Evolutionary conservation across 2,888 invertebrate genomes (phyloP), one percentile per base, ranked within the genome.

Genomic region (Theretra japonica): DNA sequence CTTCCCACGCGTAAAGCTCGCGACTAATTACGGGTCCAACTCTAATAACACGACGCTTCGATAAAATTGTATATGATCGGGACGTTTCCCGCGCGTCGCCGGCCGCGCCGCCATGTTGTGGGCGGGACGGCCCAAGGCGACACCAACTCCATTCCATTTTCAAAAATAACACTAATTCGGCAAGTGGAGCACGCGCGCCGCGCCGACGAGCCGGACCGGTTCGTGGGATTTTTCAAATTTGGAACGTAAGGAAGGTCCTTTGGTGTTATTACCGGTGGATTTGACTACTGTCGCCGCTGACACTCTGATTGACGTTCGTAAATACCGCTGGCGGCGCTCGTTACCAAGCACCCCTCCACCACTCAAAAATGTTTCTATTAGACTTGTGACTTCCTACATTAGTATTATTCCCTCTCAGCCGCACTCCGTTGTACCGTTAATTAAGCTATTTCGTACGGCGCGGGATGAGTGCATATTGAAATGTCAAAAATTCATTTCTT

Each of bases 81-180:
- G 53, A 69, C 84, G 77, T 89, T 90, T 90, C 92, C 92, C 90
- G 93, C 88, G 88, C 89, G 84, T 82, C 80, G 88, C 86, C 86
- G 92, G 93, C 94, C 94, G 91, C 87, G 90, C 93, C 87, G 94
- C 94, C 94, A 94, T 94, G 88, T 94, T 94, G 94, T 90, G 91
- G 94, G 94, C 93, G 94, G 92, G 82, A 84, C 88, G 87, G 88
- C 93, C 93, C 88, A 88, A 89, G 93, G 94, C 94, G 94, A 93
- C 92, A 89, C 92, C 92, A 93, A 92, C 91, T 89, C 88, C 89
- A 90, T 91, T 90, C 92, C 91, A 92, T 92, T 93, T 91, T 94
- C 93, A 90, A 91, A 92, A 92, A 91, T 92, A 92, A 92, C 92
- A 91, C 93, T 94, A 94, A 94, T 65, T 94, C 93, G 92, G 88